Evolutionary conservation across 2,888 invertebrate species (phyloP).

Genomic region (Coronaproctus castanopsis): DNA sequence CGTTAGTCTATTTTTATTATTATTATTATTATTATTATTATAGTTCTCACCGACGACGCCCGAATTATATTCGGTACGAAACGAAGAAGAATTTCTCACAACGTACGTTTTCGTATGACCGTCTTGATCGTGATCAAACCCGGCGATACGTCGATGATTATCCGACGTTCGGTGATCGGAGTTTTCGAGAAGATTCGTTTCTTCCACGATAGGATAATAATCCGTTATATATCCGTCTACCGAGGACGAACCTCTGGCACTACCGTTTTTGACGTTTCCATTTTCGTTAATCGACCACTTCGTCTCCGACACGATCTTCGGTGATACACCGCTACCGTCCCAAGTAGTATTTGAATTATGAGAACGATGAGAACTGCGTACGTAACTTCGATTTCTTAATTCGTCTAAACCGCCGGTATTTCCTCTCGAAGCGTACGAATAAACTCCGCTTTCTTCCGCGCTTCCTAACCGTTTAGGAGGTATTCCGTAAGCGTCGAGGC

Average conservation of each 20-base stretch:
- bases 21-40: too few relatives aligned
- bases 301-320: slow-evolving; percentile 17
- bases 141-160: slow-evolving; percentile 12
- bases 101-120: slow-evolving; percentile 7
- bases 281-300: slow-evolving; percentile 21
- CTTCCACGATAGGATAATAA: not conserved
- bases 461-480: too few relatives aligned
- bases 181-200: not conserved
- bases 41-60: too few relatives aligned
- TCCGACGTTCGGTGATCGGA: slow-evolving; percentile 6
- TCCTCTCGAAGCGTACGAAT: not conserved
- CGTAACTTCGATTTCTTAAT: slow-evolving; percentile 5
- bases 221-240: slow-evolving; percentile 7
- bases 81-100: not conserved
- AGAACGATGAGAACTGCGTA: slow-evolving; percentile 12
- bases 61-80: too few relatives aligned
- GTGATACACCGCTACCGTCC: slow-evolving; percentile 19
- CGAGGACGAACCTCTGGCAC: slow-evolving; percentile 15
- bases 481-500: too few relatives aligned
- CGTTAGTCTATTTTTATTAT: too few relatives aligned
- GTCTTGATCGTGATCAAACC: slow-evolving; percentile 15
- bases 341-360: slow-evolving; percentile 18
- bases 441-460: not conserved
- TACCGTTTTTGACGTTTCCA: slow-evolving; percentile 20
- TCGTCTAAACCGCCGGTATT: not conserved